Conservation (phyloP, 2,888 invertebrate genomes). For the Protophormia terraenovae region DNA sequence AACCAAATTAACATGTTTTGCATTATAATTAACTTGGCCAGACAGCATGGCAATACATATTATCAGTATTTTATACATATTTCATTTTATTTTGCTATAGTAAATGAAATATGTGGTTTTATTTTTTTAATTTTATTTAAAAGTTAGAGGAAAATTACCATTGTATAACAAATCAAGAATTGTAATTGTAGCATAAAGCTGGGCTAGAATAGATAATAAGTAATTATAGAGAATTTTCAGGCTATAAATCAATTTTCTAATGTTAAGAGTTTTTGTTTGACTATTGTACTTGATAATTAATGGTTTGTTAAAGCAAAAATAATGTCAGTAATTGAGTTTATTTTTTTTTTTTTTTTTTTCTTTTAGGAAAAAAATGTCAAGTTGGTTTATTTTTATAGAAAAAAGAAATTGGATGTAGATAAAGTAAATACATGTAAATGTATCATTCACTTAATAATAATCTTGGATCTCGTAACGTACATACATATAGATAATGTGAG, state of each 20-base stretch:
- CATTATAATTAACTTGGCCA: slow-evolving; percentile 72
- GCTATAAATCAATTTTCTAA: slow-evolving; percentile 36
- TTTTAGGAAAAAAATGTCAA: background rate
- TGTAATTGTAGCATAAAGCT: background rate
- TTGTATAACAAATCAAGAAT: background rate
- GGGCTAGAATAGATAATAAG: slow-evolving; percentile 2
- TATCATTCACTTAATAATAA: too few species aligned
- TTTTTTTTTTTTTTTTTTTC: too few species aligned
- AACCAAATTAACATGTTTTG: slow-evolving; percentile 71
- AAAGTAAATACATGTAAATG: too few species aligned
- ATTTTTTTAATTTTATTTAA: background rate
- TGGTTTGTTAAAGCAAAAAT: background rate
- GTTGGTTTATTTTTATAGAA: background rate
- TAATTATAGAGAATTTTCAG: slow-evolving; percentile 5
- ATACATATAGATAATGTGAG: too few species aligned
- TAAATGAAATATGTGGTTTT: slow-evolving; percentile 5
- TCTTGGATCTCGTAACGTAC: too few species aligned
- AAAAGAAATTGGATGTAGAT: too few species aligned
- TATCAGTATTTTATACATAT: too few species aligned
- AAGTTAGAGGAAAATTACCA: background rate
- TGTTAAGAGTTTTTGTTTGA: background rate
- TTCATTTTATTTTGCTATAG: too few species aligned
- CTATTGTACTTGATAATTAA: background rate
- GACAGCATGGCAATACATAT: slow-evolving; percentile 62
- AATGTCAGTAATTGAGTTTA: background rate